phyloP scores from a whole-genome alignment of 2,113 vertebrate species.

The Trogon melanurus region DNA sequence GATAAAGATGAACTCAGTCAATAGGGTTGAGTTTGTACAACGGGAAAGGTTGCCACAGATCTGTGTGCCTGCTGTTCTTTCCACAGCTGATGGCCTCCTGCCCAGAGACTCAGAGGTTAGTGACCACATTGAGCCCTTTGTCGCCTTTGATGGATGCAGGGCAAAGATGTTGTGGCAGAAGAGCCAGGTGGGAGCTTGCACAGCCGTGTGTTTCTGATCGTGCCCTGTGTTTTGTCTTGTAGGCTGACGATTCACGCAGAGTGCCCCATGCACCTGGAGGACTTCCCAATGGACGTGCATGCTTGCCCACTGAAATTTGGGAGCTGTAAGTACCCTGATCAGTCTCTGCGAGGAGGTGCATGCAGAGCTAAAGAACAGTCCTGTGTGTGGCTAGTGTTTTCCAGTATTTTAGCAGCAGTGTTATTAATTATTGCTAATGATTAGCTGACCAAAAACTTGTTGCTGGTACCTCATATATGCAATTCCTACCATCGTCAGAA shows the following conservation, averaged over 20 bases:
- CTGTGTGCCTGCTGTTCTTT: background rate
- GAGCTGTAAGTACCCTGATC: slow-evolving; percentile 88
- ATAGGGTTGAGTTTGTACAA: background rate
- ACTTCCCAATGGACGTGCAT: slow-evolving; percentile 98
- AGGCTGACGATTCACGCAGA: slow-evolving; percentile 97
- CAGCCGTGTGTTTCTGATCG: background rate
- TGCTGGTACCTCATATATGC: background rate
- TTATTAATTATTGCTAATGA: background rate
- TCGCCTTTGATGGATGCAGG: background rate
- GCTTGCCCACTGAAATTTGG: slow-evolving; percentile 98
- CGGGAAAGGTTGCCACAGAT: background rate
- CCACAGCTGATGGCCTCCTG: background rate
- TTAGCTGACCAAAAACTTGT: background rate
- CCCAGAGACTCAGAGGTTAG: background rate
- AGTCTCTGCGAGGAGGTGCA: background rate
- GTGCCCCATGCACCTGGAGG: slow-evolving; percentile 98
- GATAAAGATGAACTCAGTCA: background rate
- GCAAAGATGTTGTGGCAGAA: background rate
- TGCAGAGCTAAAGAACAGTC: background rate
- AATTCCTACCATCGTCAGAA: background rate
- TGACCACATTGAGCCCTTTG: background rate
- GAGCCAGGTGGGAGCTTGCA: background rate
- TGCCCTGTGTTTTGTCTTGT: background rate
- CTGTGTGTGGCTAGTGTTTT: background rate
- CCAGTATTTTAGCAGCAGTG: background rate